Base-by-base conservation (phyloP, 2,113 vertebrate species). In the Sitta europaea region DNA sequence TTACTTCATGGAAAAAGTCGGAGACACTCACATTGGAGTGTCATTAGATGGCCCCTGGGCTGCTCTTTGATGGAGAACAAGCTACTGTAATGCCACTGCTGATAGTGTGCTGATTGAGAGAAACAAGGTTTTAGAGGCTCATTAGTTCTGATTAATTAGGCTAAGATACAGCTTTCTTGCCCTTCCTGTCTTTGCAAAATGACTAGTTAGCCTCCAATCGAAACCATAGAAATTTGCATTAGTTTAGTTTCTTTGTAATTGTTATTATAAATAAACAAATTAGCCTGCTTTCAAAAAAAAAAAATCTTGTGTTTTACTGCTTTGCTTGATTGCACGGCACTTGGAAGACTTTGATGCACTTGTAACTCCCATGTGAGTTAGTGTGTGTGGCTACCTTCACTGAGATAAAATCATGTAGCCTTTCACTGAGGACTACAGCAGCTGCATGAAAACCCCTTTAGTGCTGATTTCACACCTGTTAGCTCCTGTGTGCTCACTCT, bases 121-220 rank as follows among this genome's bases (percentile, higher is more conserved):
- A 86, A 86, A 59, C 82, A 77, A 80, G 83, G 85, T 83, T 73
- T 79, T 76, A 91, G 77, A 54, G 70, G 50, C 81, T 96, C 95
- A 94, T 96, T 96, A 87, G 79, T 85, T 93, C 94, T 92, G 92
- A 96, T 97, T 93, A 94, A 94, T 94, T 40, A 76, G 45, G 53
- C 71, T 90, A 86, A 86, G 90, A 83, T 85, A 35, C 19, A 75
- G 27, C 24, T 92, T 79, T 62, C 62, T 82, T 84, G 58, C 43
- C 43, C 55, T 72, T 53, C 76, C 67, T 75, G 43, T 86, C 47
- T 66, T 76, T 18, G 15, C 79, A 92, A 87, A 83, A 88, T 63
- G 50, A 59, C 43, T 67, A 57, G n/a, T 86, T 67, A 28, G 27
- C 6, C n/a, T 22, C 31, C 27, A n/a, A 27, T 28, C 31, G 57